Conservation (phyloP, 2,888 invertebrate species). For the Lepidochrysops patricia region DNA sequence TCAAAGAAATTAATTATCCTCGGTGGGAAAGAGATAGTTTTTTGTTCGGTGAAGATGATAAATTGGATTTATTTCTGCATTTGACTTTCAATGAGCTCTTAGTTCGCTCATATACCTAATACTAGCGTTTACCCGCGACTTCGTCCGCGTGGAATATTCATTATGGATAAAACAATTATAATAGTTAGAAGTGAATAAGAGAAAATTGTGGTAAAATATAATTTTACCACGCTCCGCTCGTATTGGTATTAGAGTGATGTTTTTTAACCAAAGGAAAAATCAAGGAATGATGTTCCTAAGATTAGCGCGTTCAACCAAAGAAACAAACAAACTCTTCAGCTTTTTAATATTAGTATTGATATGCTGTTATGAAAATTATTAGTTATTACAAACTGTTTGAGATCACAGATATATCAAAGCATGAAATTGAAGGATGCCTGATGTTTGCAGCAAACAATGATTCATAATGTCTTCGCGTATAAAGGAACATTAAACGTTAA, state of each 20-base stretch:
- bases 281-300: too few species aligned
- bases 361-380: neutral
- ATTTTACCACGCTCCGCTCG: too few species aligned
- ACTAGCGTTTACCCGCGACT: too few species aligned
- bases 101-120: neutral
- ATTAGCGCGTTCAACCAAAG: too few species aligned
- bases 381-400: neutral
- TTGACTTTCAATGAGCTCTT: neutral
- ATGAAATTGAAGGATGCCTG: neutral
- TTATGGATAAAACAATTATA: too few species aligned
- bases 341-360: too few species aligned
- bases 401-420: neutral
- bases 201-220: too few species aligned
- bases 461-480: neutral
- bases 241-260: too few species aligned
- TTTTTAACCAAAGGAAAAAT: too few species aligned
- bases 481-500: neutral
- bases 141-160: too few species aligned
- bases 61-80: neutral
- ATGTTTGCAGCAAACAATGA: slow-evolving; percentile 3
- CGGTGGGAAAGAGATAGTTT: neutral
- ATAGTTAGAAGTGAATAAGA: too few species aligned
- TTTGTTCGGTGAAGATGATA: neutral
- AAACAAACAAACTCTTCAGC: too few species aligned
- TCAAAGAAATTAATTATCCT: slow-evolving; percentile 1